Base-by-base conservation (phyloP, 2,797 vertebrate species). In the Leptoclinus maculatus region DNA sequence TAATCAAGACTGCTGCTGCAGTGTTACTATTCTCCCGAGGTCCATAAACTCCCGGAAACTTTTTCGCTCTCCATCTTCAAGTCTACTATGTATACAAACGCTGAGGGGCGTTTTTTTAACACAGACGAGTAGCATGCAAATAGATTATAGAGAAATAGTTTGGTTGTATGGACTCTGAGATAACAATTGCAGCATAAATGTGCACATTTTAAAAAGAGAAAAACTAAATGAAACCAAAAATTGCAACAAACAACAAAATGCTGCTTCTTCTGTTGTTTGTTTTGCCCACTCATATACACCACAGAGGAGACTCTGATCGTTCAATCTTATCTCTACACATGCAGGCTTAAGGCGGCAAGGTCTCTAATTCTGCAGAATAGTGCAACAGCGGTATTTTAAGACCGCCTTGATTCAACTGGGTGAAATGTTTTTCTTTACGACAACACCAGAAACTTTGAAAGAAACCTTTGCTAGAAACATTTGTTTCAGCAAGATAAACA, bases 401-500 rank as follows among this genome's bases (percentile, higher is more conserved):
- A 84, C 71, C 32, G 68, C 43, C 60, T 70, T 76, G 57, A 80
- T 79, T 88, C 38, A 58, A 68, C 69, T 74, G 67, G 77, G 43
- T 72, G 57, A 39, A 65, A 29, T 58, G 53, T 69, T 79, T 79
- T 75, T 82, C 75, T 79, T 51, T 25, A 39, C 66, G 66, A 70
- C 56, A 78, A 34, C 74, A 84, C 41, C 60, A 78, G 66, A 76
- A 88, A 88, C 47, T 53, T 84, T 77, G 23, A 43, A 43, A 66
- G 58, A 69, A 34, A 38, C 66, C 58, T 82, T 87, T 60, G 53
- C 66, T 7, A 73, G 60, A 79, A 74, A 89, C 83, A 79, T 83
- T 80, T 91, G 89, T 90, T 92, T 86, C 74, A 81, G 74, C 79
- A 86, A 91, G 90, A 93, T 92, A 92, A 92, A 88, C 83, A 81